A percentile compares a stretch with the other conserved stretches of the same genome.
phyloP scores from a whole-genome alignment of 2,797 vertebrate species.

The Myoxocephalus aenaeus region DNA sequence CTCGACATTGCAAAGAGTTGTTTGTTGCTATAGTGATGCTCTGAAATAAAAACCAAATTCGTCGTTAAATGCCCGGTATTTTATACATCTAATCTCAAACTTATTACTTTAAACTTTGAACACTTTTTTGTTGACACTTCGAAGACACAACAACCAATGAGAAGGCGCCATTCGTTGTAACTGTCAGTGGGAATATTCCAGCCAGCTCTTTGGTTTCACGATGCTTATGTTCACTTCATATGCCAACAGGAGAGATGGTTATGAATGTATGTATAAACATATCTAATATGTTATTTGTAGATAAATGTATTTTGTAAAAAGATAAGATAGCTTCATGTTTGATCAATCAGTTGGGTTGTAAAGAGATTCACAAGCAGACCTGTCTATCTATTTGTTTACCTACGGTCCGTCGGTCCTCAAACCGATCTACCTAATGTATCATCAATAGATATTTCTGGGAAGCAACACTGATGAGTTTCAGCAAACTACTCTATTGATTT shows the following conservation, averaged over 20 bases:
- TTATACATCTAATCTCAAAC: neutral
- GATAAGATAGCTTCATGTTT: neutral
- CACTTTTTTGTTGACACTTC: neutral
- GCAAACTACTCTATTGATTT: constrained; percentile 74
- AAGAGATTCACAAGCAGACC: constrained; percentile 5
- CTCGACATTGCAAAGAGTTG: neutral
- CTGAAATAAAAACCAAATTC: neutral
- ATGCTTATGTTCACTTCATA: constrained; percentile 4
- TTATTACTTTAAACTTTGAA: neutral
- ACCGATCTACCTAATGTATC: constrained; percentile 56
- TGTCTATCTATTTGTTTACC: neutral
- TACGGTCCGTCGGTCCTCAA: constrained; percentile 13
- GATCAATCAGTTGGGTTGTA: neutral
- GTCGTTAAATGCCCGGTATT: neutral
- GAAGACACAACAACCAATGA: neutral
- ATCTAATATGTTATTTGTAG: constrained; percentile 3
- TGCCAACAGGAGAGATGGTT: neutral
- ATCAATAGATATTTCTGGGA: constrained; percentile 69
- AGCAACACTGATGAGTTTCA: constrained; percentile 67
- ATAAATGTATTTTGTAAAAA: neutral
- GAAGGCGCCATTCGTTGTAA: constrained; percentile 20
- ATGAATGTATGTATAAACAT: neutral
- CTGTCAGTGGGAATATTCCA: constrained; percentile 32
- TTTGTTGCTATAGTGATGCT: neutral
- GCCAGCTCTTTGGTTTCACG: constrained; percentile 7